phyloP scores from a whole-genome alignment of 2,797 vertebrate species.

The Protonibea diacanthus region DNA sequence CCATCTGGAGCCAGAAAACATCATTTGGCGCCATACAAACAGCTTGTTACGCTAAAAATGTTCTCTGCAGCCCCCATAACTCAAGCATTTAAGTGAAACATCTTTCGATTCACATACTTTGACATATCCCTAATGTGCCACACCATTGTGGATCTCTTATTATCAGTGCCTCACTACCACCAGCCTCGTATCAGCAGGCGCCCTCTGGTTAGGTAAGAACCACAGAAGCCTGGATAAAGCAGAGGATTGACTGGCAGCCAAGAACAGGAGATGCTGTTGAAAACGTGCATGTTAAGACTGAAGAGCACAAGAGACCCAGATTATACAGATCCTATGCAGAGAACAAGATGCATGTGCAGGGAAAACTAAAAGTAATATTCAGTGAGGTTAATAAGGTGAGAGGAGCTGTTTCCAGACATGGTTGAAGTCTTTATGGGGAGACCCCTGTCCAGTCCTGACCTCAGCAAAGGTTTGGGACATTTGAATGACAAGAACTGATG shows the following conservation, averaged over 20 bases:
- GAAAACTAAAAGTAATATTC: neutral
- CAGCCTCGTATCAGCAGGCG: neutral
- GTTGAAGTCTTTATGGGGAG: neutral
- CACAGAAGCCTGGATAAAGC: conserved; percentile 50
- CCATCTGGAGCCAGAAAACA: neutral
- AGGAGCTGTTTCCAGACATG: neutral
- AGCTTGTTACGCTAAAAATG: neutral
- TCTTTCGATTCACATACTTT: neutral
- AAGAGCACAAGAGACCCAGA: conserved; percentile 10
- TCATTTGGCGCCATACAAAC: neutral
- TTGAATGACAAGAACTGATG: neutral
- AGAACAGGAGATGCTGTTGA: conserved; percentile 44
- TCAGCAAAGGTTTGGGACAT: neutral
- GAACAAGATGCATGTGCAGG: neutral
- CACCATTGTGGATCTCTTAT: neutral
- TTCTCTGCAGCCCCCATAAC: too few relatives aligned
- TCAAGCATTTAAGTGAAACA: neutral
- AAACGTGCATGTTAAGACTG: conserved; percentile 7
- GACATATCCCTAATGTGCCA: neutral
- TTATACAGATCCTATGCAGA: conserved; percentile 11
- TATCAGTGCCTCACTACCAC: neutral
- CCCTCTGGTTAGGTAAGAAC: conserved; percentile 40
- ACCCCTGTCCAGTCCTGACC: neutral
- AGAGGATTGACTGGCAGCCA: conserved; percentile 67
- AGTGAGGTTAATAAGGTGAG: neutral